Evolutionary conservation across 2,113 vertebrate species (phyloP).

Genomic region (Halichoerus grypus): DNA sequence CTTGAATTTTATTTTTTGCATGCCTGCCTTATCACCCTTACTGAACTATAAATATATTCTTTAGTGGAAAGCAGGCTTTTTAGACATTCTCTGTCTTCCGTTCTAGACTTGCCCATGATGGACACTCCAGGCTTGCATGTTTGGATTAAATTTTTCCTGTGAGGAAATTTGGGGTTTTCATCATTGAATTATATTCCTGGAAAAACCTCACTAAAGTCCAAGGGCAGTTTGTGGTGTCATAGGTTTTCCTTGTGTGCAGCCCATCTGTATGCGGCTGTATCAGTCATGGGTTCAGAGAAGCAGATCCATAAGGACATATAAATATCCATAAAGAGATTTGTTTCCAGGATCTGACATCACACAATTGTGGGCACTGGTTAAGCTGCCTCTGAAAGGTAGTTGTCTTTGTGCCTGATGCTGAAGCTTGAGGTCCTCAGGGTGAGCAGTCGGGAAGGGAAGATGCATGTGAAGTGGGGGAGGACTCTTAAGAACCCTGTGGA

Average conservation of each 20-base stretch:
- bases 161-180: background rate
- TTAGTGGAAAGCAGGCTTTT: background rate
- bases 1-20: constrained; percentile 50
- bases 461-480: background rate
- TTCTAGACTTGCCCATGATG: background rate
- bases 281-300: background rate
- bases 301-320: background rate
- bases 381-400: background rate
- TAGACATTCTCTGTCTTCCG: background rate
- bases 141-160: constrained; percentile 18
- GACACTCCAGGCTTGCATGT: background rate
- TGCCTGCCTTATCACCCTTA: background rate
- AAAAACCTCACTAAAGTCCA: background rate
- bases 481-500: background rate
- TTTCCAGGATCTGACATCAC: background rate
- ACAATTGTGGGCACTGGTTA: background rate
- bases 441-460: background rate
- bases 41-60: background rate
- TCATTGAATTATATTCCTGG: background rate
- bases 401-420: background rate
- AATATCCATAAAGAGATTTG: background rate
- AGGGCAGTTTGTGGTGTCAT: background rate
- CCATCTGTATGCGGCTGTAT: background rate
- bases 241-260: constrained; percentile 1
- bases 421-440: background rate